These are phyloP conservation scores for Babylonia areolata DNA, from an alignment of 1,140 invertebrate genomes.

Conservation along the genomic window DNA sequence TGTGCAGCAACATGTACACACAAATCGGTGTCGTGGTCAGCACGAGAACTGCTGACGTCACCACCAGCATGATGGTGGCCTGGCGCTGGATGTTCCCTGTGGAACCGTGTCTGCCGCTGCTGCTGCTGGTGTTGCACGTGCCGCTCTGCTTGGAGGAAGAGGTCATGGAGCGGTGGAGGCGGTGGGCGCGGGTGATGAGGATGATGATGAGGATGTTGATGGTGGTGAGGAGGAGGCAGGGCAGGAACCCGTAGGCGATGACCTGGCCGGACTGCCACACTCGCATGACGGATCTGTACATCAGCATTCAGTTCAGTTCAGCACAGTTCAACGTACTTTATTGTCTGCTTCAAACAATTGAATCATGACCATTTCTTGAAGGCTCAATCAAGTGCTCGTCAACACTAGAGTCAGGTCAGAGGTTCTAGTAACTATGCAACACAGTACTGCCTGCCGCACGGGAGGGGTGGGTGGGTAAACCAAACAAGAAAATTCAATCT, in stretches of 20 bases:
- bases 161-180: slow-evolving; percentile 15
- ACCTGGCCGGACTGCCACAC: slow-evolving; percentile 39
- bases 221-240: slow-evolving; percentile 36
- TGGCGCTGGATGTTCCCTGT: slow-evolving; percentile 22
- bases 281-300: not conserved
- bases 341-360: too few relatives aligned
- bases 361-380: too few relatives aligned
- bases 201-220: slow-evolving; percentile 45
- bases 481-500: too few relatives aligned
- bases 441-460: too few relatives aligned
- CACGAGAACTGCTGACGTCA: slow-evolving; percentile 37
- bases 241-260: slow-evolving; percentile 36
- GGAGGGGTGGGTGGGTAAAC: too few relatives aligned
- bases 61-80: slow-evolving; percentile 41
- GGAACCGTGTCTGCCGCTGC: slow-evolving; percentile 1
- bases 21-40: slow-evolving; percentile 35
- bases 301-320: too few relatives aligned
- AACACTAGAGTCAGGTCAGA: too few relatives aligned
- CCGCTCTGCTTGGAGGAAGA: not conserved
- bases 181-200: slow-evolving; percentile 12
- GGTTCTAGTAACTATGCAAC: too few relatives aligned
- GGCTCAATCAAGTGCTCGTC: too few relatives aligned
- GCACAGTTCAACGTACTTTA: too few relatives aligned
- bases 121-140: not conserved
- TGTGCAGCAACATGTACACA: slow-evolving; percentile 24